Conservation (phyloP, 2,888 invertebrate genomes). For the Drosophila stalkeri region DNA sequence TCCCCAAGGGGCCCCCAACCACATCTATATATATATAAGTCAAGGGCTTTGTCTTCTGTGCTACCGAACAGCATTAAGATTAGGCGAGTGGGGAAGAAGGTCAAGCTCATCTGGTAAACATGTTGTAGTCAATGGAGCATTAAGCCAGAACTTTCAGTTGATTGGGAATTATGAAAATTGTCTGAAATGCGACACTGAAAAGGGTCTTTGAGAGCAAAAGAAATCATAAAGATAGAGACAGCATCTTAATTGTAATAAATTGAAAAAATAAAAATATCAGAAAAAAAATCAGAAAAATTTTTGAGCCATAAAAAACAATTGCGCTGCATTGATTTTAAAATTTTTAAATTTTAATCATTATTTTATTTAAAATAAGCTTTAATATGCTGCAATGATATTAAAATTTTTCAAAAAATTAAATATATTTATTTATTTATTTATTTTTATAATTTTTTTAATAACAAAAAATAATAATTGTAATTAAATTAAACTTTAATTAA, state of each 20-base stretch:
- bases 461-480: no score
- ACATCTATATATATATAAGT: conserved; percentile 23
- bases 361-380: no score
- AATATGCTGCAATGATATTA: no score
- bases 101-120: conserved; percentile 46
- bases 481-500: no score
- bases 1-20: neutral
- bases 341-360: neutral
- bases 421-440: no score
- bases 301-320: no score
- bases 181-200: neutral
- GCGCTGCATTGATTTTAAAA: no score
- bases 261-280: neutral
- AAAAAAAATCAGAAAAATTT: no score
- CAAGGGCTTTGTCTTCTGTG: conserved; percentile 45
- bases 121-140: conserved; percentile 14
- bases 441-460: no score
- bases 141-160: conserved; percentile 9
- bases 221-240: neutral
- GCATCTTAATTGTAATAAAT: neutral
- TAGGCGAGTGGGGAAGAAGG: conserved; percentile 39
- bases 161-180: conserved; percentile 7
- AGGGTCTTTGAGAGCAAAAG: neutral
- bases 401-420: no score
- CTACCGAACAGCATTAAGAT: conserved; percentile 31